Evolutionary conservation across 2,797 vertebrate genomes (phyloP), one percentile per base, ranked within the genome.

Genomic region (Macrochelys suwanniensis): DNA sequence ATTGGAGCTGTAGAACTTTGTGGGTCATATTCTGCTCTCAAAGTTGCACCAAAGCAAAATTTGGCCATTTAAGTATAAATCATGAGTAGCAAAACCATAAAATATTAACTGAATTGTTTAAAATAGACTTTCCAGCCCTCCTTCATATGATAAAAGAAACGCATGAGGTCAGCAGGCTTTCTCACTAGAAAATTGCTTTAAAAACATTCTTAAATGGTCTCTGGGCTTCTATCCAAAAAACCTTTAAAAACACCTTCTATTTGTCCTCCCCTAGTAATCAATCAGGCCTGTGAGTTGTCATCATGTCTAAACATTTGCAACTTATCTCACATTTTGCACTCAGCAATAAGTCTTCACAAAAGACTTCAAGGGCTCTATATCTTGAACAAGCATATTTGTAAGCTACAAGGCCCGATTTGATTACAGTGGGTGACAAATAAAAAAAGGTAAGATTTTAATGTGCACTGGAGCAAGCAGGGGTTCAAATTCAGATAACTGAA

Each of bases 231-330:
- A 0, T 95, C 95, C 93, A 97, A 96, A 96, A 90, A 68, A 2
- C 56, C 61, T 96, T 93, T 94, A 90, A 94, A 96, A 93, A 49
- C 59, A 94, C 59, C 56, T 96, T 95, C 82, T 92, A 90, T 96
- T 98, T 96, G 90, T 89, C 79, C 65, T 53, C 45, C 94, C 87
- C 85, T 88, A 85, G 78, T 92, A 91, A 97, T 97, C 88, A 97
- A 59, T 97, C 94, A 95, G 92, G 57, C 90, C 85, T 94, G 25
- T 88, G 84, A 84, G 78, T 89, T 95, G 85, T 96, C 95, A 42
- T 94, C 74, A 42, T 89, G 89, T 97, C 85, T 96, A 92, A 93
- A 96, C 61, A 94, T 96, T 95, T 97, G 45, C 84, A 97, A 91
- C 81, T 96, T 96, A 90, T 94, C 87, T 96, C 59, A 82, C 89